These are phyloP conservation scores for Spheniscus mendiculus DNA, from an alignment of 2,113 vertebrate species.

Conservation along the genomic window DNA sequence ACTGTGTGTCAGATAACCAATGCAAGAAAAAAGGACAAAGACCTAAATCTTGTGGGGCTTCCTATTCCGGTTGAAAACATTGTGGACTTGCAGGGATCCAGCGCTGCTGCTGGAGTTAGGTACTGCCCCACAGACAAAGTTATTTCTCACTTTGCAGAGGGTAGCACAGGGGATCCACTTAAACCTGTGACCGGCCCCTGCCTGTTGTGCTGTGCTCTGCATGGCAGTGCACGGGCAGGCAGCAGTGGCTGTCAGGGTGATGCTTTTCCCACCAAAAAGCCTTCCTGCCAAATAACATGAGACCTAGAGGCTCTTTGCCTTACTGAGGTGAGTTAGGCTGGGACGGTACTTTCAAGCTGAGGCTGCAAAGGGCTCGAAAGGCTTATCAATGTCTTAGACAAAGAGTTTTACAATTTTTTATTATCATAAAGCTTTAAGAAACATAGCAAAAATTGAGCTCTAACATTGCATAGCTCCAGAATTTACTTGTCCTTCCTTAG, in stretches of 20 bases:
- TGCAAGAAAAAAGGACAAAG: not conserved
- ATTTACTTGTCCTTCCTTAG: not conserved
- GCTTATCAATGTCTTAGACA: not conserved
- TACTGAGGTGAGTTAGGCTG: not conserved
- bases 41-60: not conserved
- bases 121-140: not conserved
- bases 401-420: not conserved
- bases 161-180: not conserved
- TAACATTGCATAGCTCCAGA: not conserved
- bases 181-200: accelerated
- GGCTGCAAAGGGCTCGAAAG: not conserved
- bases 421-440: not conserved
- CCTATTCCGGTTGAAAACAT: not conserved
- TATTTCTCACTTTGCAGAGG: not conserved
- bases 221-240: accelerated
- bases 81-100: not conserved
- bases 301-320: not conserved
- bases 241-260: not conserved
- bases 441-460: not conserved
- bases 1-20: not conserved
- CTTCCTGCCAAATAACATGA: accelerated
- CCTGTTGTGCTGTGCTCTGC: not conserved
- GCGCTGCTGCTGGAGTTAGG: not conserved
- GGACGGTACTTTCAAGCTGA: not conserved
- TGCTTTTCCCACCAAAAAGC: not conserved